Evolutionary conservation across 2,113 vertebrate species (phyloP), one percentile per base, ranked within the genome.

Genomic region (Hylia prasina): DNA sequence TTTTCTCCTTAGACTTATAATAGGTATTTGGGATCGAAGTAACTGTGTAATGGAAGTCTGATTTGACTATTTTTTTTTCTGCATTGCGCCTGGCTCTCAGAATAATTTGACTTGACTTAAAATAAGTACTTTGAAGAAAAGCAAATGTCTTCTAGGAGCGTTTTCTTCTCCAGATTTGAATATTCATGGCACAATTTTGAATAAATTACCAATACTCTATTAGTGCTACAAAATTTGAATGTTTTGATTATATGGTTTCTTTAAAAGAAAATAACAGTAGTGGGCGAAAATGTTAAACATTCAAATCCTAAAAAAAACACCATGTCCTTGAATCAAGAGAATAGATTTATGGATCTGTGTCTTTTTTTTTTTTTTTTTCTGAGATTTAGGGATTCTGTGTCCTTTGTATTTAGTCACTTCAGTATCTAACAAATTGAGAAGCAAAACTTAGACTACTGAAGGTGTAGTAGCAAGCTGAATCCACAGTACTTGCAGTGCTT

Each of bases 191-290:
- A 37, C 2, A 66, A 44, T 89, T 86, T 20, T 69, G 40, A 81
- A 65, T 23, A 21, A 68, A 48, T 76, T 50, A 7, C 10, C 7
- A 47, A 30, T 72, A 53, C 31, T 64, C 12, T 72, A 54, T 39
- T 69, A 83, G 30, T 50, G 39, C 6, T 72, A 24, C 5, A 45
- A 73, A 81, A 30, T 44, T 24, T 45, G 13, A 39, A 20, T 44
- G 2, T 45, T 87, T 87, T 45, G 4, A 19, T 63, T 72, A 9
- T 48, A n/a, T 35, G 30, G 7, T 68, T 82, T 78, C 15, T 54
- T 89, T 66, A 53, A 44, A 28, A 37, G 23, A 89, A 83, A 57
- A 66, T 15, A 4, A 4, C 0, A 0, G 5, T 3, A 4, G 2
- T 6, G 3, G 13, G 9, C 3, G 57, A 33, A 47, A 50, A 31